Evolutionary conservation across 2,888 invertebrate species (phyloP).

Genomic region (Eilema sororculum): DNA sequence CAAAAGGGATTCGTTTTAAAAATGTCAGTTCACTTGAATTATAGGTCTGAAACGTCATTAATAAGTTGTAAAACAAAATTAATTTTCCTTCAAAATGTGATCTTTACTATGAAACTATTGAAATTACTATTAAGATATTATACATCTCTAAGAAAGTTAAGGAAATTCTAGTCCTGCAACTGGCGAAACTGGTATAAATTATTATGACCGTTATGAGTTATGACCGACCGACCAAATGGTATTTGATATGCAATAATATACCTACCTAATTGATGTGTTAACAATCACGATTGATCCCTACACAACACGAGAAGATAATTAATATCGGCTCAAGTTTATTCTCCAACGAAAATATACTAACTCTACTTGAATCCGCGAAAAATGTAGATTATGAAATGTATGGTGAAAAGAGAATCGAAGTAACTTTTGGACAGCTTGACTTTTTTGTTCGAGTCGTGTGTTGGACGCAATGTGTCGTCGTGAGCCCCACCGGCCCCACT

Average conservation of each 20-base stretch:
- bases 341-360: neutral
- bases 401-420: conserved; percentile 38
- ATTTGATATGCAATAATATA: too few species aligned
- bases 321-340: too few species aligned
- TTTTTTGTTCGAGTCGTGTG: conserved; percentile 61
- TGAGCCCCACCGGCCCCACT: conserved; percentile 41
- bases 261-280: too few species aligned
- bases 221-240: too few species aligned
- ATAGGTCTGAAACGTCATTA: conserved; percentile 32
- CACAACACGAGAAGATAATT: too few species aligned
- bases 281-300: too few species aligned
- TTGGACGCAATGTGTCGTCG: conserved; percentile 65
- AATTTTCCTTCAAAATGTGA: neutral
- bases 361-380: conserved; percentile 27
- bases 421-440: conserved; percentile 41
- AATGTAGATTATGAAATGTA: conserved; percentile 42
- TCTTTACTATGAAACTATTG: too few species aligned
- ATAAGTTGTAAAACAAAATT: conserved; percentile 12
- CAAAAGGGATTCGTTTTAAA: conserved; percentile 49
- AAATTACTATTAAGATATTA: too few species aligned
- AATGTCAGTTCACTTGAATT: conserved; percentile 36
- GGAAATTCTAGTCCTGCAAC: too few species aligned
- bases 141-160: too few species aligned
- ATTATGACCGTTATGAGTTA: too few species aligned
- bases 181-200: too few species aligned